Evolutionary conservation across 1,140 invertebrate genomes (phyloP), one percentile per base, ranked within the genome.

Genomic region (Harpegnathos saltator): DNA sequence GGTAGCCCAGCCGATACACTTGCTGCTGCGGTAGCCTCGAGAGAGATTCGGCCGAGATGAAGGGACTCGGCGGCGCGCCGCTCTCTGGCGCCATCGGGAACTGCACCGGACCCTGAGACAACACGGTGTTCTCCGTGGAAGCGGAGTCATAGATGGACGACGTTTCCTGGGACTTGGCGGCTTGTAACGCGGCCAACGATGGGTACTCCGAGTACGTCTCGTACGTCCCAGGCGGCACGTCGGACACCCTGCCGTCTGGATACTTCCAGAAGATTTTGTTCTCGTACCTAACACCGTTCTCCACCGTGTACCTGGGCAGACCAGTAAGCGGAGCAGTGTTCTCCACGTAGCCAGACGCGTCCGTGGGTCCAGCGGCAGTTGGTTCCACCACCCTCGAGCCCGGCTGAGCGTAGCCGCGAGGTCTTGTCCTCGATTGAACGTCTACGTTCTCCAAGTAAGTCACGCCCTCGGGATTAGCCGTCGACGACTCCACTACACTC

Each of bases 261-360:
- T 94, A 94, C 54, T 94, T 94, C 94, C 93, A 94, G 29, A 94
- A 90, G 1, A 94, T 92, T 56, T 94, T 94, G 38, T 94, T 93
- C 77, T 94, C 93, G 61, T 94, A 94, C 24, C 83, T 91, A 0
- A 94, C 75, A 0, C 93, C 93, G 58, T 94, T 93, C 63, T 94
- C 94, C 12, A 91, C 22, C 0, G 92, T 92, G 61, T 92, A 94
- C 38, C 89, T 92, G 0, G 93, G 92, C 19, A 91, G 82, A 66
- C 86, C 83, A 0, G 83, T 11, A 0, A 50, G 19, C 38, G 24
- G 48, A 12, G 17, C 44, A 0, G 17, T n/a, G 2, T 17, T 14
- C 9, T 80, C 52, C 7, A 14, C 1, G 3, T 69, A 77, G 0
- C 48, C 12, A 3, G 74, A 38, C n/a, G 2, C 17, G 1, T 78